Conservation (phyloP, 2,797 vertebrate species). For the Morus bassanus region DNA sequence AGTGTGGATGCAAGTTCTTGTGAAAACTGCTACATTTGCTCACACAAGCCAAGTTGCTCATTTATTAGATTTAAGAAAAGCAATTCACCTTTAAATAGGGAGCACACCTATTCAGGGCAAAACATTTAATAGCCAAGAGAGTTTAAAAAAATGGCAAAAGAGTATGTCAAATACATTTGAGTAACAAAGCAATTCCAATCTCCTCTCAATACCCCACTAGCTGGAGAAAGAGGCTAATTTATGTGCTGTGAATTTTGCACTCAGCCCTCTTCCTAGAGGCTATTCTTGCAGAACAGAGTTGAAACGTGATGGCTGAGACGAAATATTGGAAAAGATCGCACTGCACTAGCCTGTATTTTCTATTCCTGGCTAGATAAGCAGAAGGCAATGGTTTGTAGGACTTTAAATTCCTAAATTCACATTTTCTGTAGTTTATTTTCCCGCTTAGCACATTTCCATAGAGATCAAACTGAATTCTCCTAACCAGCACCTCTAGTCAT, state of each 20-base stretch:
- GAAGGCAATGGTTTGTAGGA: not conserved
- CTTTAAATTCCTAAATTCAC: not conserved
- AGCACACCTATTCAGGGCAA: slow-evolving; percentile 42
- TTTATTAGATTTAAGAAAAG: slow-evolving; percentile 51
- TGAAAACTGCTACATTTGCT: not conserved
- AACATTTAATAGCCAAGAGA: slow-evolving; percentile 45
- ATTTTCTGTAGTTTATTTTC: not conserved
- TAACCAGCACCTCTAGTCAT: not conserved
- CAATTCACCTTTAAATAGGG: slow-evolving; percentile 49
- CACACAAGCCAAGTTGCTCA: not conserved
- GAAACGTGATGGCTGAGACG: slow-evolving; percentile 21
- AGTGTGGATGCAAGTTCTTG: not conserved
- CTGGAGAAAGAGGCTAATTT: slow-evolving; percentile 58
- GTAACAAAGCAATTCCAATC: slow-evolving; percentile 60
- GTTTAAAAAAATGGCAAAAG: slow-evolving; percentile 30
- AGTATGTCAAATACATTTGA: slow-evolving; percentile 50
- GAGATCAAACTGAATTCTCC: not conserved
- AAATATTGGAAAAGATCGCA: slow-evolving; percentile 18
- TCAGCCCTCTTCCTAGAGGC: slow-evolving; percentile 59
- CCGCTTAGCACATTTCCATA: not conserved
- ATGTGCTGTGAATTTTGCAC: slow-evolving; percentile 62
- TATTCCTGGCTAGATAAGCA: not conserved
- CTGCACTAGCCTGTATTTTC: not conserved
- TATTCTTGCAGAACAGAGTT: slow-evolving; percentile 40
- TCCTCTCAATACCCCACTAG: slow-evolving; percentile 57